These are phyloP conservation scores for Montifringilla adamsi DNA, from an alignment of 2,113 vertebrate species.

Conservation along the genomic window DNA sequence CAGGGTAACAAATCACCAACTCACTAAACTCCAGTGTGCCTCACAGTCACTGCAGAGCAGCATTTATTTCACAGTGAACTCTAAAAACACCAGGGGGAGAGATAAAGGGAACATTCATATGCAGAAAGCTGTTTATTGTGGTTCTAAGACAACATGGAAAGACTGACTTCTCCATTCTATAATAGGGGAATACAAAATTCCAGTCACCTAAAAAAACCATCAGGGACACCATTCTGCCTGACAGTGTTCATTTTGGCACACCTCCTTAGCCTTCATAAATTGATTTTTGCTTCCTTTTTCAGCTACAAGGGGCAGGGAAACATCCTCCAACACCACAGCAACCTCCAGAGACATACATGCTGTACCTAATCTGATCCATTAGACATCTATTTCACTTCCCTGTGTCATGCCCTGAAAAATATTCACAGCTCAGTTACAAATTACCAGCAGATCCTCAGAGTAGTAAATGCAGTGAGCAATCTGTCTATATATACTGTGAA, in stretches of 20 bases:
- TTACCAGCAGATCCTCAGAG: neutral
- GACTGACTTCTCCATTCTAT: neutral
- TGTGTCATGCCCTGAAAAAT: neutral
- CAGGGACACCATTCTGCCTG: neutral
- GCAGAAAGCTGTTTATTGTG: neutral
- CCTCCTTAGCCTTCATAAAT: neutral
- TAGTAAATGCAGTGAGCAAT: neutral
- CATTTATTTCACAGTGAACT: neutral
- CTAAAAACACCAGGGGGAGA: neutral
- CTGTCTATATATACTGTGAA: neutral
- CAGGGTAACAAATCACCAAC: constrained; percentile 7
- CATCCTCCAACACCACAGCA: neutral
- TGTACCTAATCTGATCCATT: neutral
- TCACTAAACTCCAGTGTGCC: neutral
- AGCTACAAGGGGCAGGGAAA: neutral
- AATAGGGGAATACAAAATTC: neutral
- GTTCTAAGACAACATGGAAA: neutral
- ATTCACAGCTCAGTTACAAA: neutral
- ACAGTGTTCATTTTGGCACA: neutral
- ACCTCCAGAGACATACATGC: neutral
- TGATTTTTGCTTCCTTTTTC: neutral
- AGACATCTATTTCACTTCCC: neutral
- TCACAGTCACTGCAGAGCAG: neutral
- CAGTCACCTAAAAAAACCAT: neutral
- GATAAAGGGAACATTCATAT: neutral